Conservation (phyloP, 2,888 invertebrate species). For the Sepioteuthis lessoniana region DNA sequence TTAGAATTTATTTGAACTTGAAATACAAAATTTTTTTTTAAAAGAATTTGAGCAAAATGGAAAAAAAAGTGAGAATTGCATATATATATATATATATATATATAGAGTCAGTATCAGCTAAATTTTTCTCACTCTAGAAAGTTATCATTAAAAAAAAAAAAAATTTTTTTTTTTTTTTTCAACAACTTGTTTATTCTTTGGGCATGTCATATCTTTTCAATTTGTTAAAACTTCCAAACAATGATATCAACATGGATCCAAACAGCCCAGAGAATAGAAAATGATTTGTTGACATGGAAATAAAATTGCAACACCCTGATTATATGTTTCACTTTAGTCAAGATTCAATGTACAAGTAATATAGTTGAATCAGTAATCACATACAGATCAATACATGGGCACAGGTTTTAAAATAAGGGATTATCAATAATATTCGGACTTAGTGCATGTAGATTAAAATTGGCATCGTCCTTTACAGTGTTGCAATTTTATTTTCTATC, state of each 20-base stretch:
- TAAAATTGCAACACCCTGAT: neutral
- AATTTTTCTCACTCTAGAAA: neutral
- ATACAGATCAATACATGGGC: too few relatives aligned
- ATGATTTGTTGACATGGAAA: neutral
- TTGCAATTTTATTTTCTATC: too few relatives aligned
- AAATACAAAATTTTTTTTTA: neutral
- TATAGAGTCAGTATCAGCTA: too few relatives aligned
- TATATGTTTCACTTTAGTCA: too few relatives aligned
- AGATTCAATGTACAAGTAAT: too few relatives aligned
- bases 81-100: too few relatives aligned
- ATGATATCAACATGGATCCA: neutral
- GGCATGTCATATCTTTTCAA: neutral
- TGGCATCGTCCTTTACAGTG: too few relatives aligned
- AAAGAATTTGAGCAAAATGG: neutral
- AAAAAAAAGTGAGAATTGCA: too few relatives aligned
- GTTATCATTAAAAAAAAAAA: neutral
- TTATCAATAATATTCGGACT: too few relatives aligned
- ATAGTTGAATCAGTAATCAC: too few relatives aligned
- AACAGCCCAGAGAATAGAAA: neutral
- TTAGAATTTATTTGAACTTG: neutral
- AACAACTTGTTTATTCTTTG: neutral
- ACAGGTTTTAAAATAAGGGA: neutral
- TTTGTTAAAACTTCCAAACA: neutral
- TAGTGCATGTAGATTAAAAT: too few relatives aligned
- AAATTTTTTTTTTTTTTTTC: neutral